phyloP scores from a whole-genome alignment of 2,797 vertebrate genomes.

The Heterohyrax brucei region DNA sequence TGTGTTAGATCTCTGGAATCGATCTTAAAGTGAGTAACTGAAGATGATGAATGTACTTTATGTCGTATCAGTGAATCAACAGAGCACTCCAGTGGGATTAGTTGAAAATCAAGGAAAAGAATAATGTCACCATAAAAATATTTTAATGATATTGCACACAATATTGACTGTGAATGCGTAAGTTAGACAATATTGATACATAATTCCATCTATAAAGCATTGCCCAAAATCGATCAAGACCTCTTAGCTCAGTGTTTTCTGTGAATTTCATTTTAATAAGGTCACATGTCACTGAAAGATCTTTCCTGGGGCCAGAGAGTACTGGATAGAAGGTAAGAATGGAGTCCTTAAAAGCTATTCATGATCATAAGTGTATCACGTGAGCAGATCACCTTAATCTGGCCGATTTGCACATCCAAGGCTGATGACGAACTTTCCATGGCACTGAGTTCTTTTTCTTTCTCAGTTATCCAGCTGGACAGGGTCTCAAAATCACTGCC shows the following conservation, averaged over 20 bases:
- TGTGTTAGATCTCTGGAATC: not conserved
- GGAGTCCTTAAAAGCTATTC: slow-evolving; percentile 81
- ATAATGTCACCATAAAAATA: slow-evolving; percentile 80
- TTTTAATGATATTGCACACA: slow-evolving; percentile 85
- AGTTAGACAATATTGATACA: slow-evolving; percentile 78
- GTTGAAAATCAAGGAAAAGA: slow-evolving; percentile 84
- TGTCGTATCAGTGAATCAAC: slow-evolving; percentile 31
- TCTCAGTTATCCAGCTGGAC: slow-evolving; percentile 96
- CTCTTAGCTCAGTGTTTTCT: slow-evolving; percentile 75
- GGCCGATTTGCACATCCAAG: slow-evolving; percentile 94
- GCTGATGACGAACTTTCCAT: slow-evolving; percentile 93
- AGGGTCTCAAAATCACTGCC: slow-evolving; percentile 95
- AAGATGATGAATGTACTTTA: slow-evolving; percentile 18
- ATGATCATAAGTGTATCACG: slow-evolving; percentile 82
- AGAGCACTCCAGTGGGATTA: slow-evolving; percentile 54
- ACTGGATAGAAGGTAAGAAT: slow-evolving; percentile 60
- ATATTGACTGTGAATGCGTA: slow-evolving; percentile 67
- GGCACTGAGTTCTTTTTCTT: slow-evolving; percentile 94
- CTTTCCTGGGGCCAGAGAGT: slow-evolving; percentile 53
- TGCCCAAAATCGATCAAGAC: slow-evolving; percentile 70
- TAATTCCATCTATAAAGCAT: slow-evolving; percentile 70
- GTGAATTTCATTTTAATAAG: slow-evolving; percentile 64
- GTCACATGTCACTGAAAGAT: slow-evolving; percentile 53
- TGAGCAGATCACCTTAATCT: slow-evolving; percentile 94
- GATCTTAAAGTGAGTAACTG: not conserved